Base-by-base conservation (phyloP, 2,113 vertebrate species). In the Aspidoscelis tigris region DNA sequence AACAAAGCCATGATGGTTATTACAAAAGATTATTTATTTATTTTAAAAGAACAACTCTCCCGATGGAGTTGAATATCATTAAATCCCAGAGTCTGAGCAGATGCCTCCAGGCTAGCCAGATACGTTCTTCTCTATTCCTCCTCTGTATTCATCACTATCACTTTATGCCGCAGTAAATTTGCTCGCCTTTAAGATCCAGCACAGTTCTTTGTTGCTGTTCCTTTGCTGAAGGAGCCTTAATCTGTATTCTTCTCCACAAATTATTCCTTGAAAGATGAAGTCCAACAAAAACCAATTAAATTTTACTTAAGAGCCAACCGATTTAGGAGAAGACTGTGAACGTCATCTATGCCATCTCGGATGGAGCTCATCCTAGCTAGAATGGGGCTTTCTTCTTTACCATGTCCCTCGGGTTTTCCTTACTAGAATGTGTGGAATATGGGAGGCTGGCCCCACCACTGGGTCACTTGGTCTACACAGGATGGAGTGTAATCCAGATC, bases 111-210 rank as follows among this genome's bases (percentile, higher is more conserved):
- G 88, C 74, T 10, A 82, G 73, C 84, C 81, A 86, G 55, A 58
- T 11, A 58, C 7, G 43, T 89, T 87, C 76, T 85, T 65, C 81
- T 83, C 85, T 76, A 9, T 86, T 84, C 90, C 88, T 88, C 81
- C 73, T 73, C 91, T 66, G 81, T 84, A 8, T 79, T 68, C 39
- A 47, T 44, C 14, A 68, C n/a, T 7, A 66, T 22, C 58, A 16
- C 83, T 87, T 81, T 26, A 84, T 91, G 77, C 41, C 43, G 16
- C 39, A 65, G 26, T 16, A 18, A 44, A 43, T 64, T 43, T 78
- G 39, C 61, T 78, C 41, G 4, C 24, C 2, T 39, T 64, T 64
- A 43, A 78, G 21, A 21, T 16, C 58, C 58, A 24, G 22, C 22
- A 14, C 24, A 11, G 21, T 21, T 73, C 69, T 41, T 66, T 24